A percentile compares a stretch with the other conserved stretches of the same genome.
phyloP scores from a whole-genome alignment of 2,113 vertebrate genomes.

The Hippocampus guttulatus region DNA sequence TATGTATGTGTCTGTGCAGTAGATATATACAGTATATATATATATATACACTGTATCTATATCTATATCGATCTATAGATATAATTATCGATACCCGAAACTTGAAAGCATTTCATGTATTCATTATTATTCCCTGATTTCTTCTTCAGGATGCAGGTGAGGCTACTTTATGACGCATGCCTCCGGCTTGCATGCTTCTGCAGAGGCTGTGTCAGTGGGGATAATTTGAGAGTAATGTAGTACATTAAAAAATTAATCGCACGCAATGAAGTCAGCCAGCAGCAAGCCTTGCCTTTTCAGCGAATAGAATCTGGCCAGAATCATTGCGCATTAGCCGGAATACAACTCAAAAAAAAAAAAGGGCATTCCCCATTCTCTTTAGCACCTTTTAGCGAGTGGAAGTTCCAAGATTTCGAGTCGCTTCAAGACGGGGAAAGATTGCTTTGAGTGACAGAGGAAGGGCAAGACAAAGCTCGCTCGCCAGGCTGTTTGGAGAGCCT shows the following conservation, averaged over 20 bases:
- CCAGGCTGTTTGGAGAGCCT: constrained; percentile 51
- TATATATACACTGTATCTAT: constrained; percentile 15
- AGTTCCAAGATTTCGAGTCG: constrained; percentile 53
- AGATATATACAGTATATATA: constrained; percentile 1
- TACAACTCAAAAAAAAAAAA: constrained; percentile 27
- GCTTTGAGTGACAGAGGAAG: constrained; percentile 69
- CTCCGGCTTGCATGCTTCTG: constrained; percentile 20
- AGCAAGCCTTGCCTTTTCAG: constrained; percentile 17
- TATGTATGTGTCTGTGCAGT: constrained; percentile 27
- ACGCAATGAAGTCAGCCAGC: constrained; percentile 23
- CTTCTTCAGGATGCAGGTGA: too few relatives aligned
- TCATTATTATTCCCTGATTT: too few relatives aligned
- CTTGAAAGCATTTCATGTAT: too few relatives aligned
- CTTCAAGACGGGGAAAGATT: constrained; percentile 47
- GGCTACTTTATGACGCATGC: not conserved
- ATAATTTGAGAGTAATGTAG: constrained; percentile 33
- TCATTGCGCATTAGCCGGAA: constrained; percentile 12
- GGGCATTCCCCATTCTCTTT: constrained; percentile 41
- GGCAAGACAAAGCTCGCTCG: constrained; percentile 60
- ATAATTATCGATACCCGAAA: too few relatives aligned
- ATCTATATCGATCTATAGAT: too few relatives aligned
- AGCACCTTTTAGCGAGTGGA: constrained; percentile 43
- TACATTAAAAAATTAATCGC: constrained; percentile 39
- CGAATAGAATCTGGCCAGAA: constrained; percentile 19
- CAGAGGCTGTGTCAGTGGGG: constrained; percentile 29